A percentile compares a stretch with the other conserved stretches of the same genome.
Evolutionary conservation across 2,113 vertebrate genomes (phyloP).

Genomic region (Mellivora capensis): DNA sequence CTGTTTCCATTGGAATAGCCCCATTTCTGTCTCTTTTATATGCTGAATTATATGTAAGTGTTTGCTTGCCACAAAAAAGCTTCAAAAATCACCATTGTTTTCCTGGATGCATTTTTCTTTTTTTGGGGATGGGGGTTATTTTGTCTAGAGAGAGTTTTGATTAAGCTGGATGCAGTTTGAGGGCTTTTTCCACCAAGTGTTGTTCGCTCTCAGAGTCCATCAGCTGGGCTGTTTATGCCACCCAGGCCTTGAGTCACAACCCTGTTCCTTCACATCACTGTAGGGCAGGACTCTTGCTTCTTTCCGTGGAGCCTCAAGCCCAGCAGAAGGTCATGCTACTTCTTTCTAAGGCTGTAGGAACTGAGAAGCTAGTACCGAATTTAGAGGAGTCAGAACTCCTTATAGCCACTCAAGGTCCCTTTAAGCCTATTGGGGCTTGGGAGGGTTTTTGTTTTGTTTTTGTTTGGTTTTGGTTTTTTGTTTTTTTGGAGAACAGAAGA

Average conservation of each 20-base stretch:
- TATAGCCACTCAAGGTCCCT: background rate
- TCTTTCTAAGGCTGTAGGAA: background rate
- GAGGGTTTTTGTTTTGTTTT: background rate
- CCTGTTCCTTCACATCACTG: background rate
- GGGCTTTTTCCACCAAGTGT: background rate
- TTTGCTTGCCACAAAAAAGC: background rate
- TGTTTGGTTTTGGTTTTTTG: background rate
- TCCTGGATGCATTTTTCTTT: background rate
- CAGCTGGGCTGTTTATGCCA: background rate
- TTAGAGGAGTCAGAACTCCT: background rate
- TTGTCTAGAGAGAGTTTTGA: conserved; percentile 9
- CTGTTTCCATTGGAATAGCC: background rate
- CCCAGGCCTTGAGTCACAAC: background rate
- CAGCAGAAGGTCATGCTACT: background rate
- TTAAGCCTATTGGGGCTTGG: background rate
- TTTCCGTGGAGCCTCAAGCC: background rate
- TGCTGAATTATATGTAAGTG: background rate
- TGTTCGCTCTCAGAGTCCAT: background rate
- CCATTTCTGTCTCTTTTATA: background rate
- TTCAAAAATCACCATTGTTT: background rate
- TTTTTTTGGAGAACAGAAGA: background rate
- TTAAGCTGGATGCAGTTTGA: background rate
- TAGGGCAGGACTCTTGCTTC: background rate
- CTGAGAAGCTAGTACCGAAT: background rate
- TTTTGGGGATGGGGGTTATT: background rate